phyloP scores from a whole-genome alignment of 2,113 vertebrate species.

The Danio rerio region GRCz12tu NC_133182.1:28978501-28979000 shows the following conservation, averaged over 20 bases:
- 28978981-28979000: constrained; percentile 18
- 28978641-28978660: not conserved
- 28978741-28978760: constrained; percentile 22
- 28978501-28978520: constrained; percentile 18
- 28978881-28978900: not conserved
- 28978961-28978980: constrained; percentile 16
- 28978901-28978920: not conserved
- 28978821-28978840: constrained; percentile 5
- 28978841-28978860: not conserved
- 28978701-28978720: constrained; percentile 40
- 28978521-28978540: constrained; percentile 32
- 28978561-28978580: constrained; percentile 40
- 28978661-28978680: not conserved
- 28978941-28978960: constrained; percentile 9
- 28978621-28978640: constrained; percentile 10
- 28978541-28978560: not conserved
- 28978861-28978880: not conserved
- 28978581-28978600: constrained; percentile 29
- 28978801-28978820: not conserved
- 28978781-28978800: not conserved
- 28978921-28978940: constrained; percentile 22
- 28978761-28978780: constrained; percentile 27
- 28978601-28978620: constrained; percentile 37
- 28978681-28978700: not conserved
- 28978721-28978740: constrained; percentile 57